phyloP scores from a whole-genome alignment of 2,888 invertebrate species.

The Perizoma affinitatum region DNA sequence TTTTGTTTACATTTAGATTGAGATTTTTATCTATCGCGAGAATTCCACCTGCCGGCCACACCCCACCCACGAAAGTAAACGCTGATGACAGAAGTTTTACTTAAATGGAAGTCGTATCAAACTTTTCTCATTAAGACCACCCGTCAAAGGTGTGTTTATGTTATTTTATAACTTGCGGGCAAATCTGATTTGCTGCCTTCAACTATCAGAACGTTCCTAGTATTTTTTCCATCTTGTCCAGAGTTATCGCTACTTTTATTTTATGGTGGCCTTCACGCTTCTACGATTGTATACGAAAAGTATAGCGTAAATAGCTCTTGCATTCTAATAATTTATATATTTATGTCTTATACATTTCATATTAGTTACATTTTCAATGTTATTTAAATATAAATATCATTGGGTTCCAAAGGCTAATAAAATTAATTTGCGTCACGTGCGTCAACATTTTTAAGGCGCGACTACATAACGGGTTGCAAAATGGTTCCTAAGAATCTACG shows the following conservation, averaged over 20 bases:
- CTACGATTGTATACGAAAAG: conserved; percentile 6
- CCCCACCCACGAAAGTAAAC: conserved; percentile 68
- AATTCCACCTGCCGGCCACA: conserved; percentile 53
- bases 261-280: conserved; percentile 25
- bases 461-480: conserved; percentile 66
- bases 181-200: conserved; percentile 60
- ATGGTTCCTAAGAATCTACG: conserved; percentile 61
- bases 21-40: conserved; percentile 64
- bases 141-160: conserved; percentile 81
- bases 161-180: conserved; percentile 75
- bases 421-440: conserved; percentile 64
- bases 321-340: conserved; percentile 4
- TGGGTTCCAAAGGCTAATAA: conserved; percentile 39
- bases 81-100: conserved; percentile 79
- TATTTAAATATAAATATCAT: conserved; percentile 13
- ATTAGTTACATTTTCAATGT: neutral
- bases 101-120: conserved; percentile 80
- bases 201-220: conserved; percentile 33
- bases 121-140: conserved; percentile 83
- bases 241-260: conserved; percentile 32
- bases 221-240: conserved; percentile 34
- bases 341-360: too few species aligned
- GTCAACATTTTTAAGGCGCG: conserved; percentile 59
- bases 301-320: conserved; percentile 4
- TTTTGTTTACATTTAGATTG: conserved; percentile 68